Base-by-base conservation (phyloP, 2,888 invertebrate genomes). In the Catocala fraxini region DNA sequence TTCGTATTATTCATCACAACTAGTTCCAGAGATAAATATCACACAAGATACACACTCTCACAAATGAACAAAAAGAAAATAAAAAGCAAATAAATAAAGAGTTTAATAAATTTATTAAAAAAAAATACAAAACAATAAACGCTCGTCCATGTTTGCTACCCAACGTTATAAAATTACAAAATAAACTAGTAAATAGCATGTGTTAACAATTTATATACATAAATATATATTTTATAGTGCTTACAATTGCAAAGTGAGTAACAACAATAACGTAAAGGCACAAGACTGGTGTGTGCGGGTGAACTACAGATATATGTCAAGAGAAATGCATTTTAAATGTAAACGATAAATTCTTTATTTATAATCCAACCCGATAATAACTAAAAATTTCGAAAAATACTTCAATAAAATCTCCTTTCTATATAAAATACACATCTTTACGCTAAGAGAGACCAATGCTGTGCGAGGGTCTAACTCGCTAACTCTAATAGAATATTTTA, bases 61-160 rank as follows among this genome's bases (percentile, higher is more conserved):
- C 52, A 56, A 41, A 6, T n/a, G 10, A 11, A 41, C 33, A 43
- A 70, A 70, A 70, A 71, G 68, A 78, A 74, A 81, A 79, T 77
- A 77, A 81, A 82, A 84, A 85, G 83, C 74, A 76, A 84, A 82
- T 68, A 74, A 76, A 81, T 72, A 77, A 86, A 88, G 85, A 84
- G 87, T 93, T 92, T 90, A 90, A 92, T 89, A 92, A 88, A 89
- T 92, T 94, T 92, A 92, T 92, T 93, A 86, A 90, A 91, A 93
- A 25, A 90, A 90, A 79, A 73, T 70, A 78, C 65, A 80, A 85
- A 89, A 86, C 88, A 89, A 89, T 86, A 85, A 86, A 83, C 83
- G 76, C 81, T 84, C 88, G 86, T 87, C 85, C 87, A 87, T 85
- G 90, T 89, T 85, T 83, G 86, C 88, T 83, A 87, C 85, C 84